Conservation (phyloP, 2,888 invertebrate genomes). For the Scaptomyza cyrtandrae region DNA sequence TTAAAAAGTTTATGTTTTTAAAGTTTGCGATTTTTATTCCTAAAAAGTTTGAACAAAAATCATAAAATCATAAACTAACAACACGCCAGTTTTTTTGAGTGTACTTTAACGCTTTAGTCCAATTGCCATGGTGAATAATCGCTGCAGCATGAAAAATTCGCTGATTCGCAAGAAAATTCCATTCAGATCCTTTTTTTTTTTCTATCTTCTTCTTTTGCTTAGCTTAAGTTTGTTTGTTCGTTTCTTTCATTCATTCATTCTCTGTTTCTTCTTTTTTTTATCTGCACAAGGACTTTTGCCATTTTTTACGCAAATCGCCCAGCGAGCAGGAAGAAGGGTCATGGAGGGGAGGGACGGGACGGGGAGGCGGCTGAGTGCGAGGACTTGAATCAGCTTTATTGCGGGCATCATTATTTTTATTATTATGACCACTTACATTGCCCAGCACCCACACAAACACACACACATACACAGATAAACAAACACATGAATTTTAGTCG, state of each 20-base stretch:
- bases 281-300: slow-evolving; percentile 59
- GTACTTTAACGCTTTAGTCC: slow-evolving; percentile 20
- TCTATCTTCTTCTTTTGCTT: background rate
- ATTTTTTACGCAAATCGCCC: slow-evolving; percentile 79
- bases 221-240: slow-evolving; percentile 26
- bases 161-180: slow-evolving; percentile 72
- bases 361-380: slow-evolving; percentile 34
- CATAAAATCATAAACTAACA: background rate
- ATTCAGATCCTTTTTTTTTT: slow-evolving; percentile 24
- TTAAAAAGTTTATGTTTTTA: background rate
- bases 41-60: background rate
- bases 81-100: slow-evolving; percentile 37
- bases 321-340: slow-evolving; percentile 16
- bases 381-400: slow-evolving; percentile 84
- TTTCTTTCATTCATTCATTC: slow-evolving; percentile 27
- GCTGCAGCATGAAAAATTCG: slow-evolving; percentile 79
- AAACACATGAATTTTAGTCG: slow-evolving; percentile 65
- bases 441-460: slow-evolving; percentile 55
- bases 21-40: background rate
- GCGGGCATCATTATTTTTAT: slow-evolving; percentile 84
- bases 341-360: background rate
- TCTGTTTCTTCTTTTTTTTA: slow-evolving; percentile 54
- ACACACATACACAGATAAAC: slow-evolving; percentile 10
- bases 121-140: slow-evolving; percentile 69
- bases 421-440: slow-evolving; percentile 82